Conservation (phyloP, 2,113 vertebrate genomes). For the Aspidoscelis tigris region DNA sequence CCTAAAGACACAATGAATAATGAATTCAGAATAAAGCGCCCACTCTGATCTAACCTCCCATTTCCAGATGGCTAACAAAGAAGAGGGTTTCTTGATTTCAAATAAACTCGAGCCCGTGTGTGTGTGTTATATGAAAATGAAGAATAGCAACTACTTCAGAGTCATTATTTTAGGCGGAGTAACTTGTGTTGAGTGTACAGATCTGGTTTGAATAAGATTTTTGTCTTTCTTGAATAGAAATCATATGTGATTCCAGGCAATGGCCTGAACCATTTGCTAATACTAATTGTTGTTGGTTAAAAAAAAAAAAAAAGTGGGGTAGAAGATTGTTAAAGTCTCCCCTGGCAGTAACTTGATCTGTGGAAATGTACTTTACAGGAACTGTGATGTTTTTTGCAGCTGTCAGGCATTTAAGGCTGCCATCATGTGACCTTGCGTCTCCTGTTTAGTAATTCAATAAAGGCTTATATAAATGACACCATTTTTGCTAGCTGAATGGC, state of each 20-base stretch:
- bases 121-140: slow-evolving; percentile 64
- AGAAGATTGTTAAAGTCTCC: slow-evolving; percentile 81
- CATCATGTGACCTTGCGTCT: slow-evolving; percentile 65
- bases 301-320: slow-evolving; percentile 57
- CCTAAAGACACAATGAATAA: slow-evolving; percentile 66
- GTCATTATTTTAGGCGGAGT: slow-evolving; percentile 74
- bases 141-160: slow-evolving; percentile 78
- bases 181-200: slow-evolving; percentile 75
- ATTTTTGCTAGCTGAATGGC: slow-evolving; percentile 50
- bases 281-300: slow-evolving; percentile 83
- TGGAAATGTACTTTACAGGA: slow-evolving; percentile 81
- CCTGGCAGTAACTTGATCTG: slow-evolving; percentile 80
- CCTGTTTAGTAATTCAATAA: slow-evolving; percentile 56
- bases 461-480: slow-evolving; percentile 55
- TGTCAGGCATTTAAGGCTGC: slow-evolving; percentile 71
- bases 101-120: slow-evolving; percentile 79
- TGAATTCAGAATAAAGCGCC: slow-evolving; percentile 53
- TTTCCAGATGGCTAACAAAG: slow-evolving; percentile 74
- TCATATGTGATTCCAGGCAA: slow-evolving; percentile 81
- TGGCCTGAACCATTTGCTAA: slow-evolving; percentile 81
- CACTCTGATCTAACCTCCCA: slow-evolving; percentile 56
- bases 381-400: slow-evolving; percentile 81
- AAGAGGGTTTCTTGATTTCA: slow-evolving; percentile 74
- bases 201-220: slow-evolving; percentile 82
- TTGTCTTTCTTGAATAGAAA: slow-evolving; percentile 81